A percentile compares a stretch with the other conserved stretches of the same genome.
Conservation (phyloP, 2,888 invertebrate genomes). For the Koerneria pararmatus region DNA sequence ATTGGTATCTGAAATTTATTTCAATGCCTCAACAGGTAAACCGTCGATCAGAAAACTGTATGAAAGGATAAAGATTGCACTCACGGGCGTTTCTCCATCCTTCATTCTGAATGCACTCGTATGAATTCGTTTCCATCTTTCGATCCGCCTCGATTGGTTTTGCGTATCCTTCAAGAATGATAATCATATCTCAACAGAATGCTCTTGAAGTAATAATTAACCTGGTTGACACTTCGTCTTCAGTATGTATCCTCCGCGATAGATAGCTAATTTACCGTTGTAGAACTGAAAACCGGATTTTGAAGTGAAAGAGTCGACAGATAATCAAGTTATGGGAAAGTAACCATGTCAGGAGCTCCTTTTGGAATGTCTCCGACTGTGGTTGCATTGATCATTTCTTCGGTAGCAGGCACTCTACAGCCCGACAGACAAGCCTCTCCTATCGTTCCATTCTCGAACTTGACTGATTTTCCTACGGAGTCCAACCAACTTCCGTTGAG, state of each 20-base stretch:
- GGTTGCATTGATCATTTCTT: slow-evolving; percentile 8
- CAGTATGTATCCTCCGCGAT: slow-evolving; percentile 1
- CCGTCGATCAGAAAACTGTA: not conserved
- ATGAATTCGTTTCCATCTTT: slow-evolving; percentile 5
- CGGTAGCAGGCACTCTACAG: not conserved
- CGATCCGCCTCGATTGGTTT: not conserved
- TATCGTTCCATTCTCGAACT: slow-evolving; percentile 2
- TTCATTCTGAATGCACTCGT: not conserved
- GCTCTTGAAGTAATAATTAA: not conserved
- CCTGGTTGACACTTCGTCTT: slow-evolving; percentile 16
- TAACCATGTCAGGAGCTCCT: slow-evolving; percentile 1
- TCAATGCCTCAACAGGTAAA: not conserved
- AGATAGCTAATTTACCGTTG: slow-evolving; percentile 8
- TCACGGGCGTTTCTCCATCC: slow-evolving; percentile 17
- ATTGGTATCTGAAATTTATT: slow-evolving; percentile 7
- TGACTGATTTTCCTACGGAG: not conserved
- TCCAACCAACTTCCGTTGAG: slow-evolving; percentile 13
- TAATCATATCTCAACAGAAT: too few relatives aligned
- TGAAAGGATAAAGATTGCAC: not conserved
- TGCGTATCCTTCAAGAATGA: not conserved
- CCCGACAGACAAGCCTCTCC: slow-evolving; percentile 3
- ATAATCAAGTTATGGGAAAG: not conserved
- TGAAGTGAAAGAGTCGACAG: too few relatives aligned
- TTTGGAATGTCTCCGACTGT: not conserved
- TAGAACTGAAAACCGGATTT: slow-evolving; percentile 19